Base-by-base conservation (phyloP, 2,113 vertebrate genomes). In the Tricholaema leucomelas region DNA sequence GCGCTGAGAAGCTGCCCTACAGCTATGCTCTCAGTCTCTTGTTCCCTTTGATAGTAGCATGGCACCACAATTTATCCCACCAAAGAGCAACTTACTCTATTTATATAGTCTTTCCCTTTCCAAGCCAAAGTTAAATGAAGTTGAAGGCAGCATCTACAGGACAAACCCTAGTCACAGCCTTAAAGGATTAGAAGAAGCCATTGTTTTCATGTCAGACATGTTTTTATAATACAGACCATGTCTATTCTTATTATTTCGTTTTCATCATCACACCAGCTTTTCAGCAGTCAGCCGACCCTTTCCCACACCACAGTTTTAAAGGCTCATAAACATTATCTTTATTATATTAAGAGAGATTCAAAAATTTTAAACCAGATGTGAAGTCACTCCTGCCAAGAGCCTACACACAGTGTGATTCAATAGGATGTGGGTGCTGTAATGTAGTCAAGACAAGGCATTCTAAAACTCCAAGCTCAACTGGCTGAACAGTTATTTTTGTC, bases 321-420 rank as follows among this genome's bases (percentile, higher is more conserved):
- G 88, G 69, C 92, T 96, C 91, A 91, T 91, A 95, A 95, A 91
- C 85, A 87, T 88, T 83, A 91, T 95, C 85, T 95, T 88, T 87
- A 94, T 90, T 92, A 87, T 90, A 96, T 88, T 87, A 72, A 84
- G 80, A 88, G 86, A 91, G 91, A 93, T 73, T 92, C 70, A 88
- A 80, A 94, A 88, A 66, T 90, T 93, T 78, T 88, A 86, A 93
- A 95, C 82, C 92, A 96, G 84, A 81, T 89, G 88, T 92, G 66
- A 91, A 89, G 72, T 72, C 7, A 15, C 67, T 85, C 63, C 71
- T 88, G 88, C 90, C 90, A 87, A 92, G 79, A 95, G 86, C 85
- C 83, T 91, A 84, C 85, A 77, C 12, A 84, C 81, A 94, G 60
- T 63, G 83, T 92, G 64, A 90, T 81, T 81, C 69, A 87, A 90